Evolutionary conservation across 2,797 vertebrate species (phyloP).

Genomic region (Notolepis coatsorum): DNA sequence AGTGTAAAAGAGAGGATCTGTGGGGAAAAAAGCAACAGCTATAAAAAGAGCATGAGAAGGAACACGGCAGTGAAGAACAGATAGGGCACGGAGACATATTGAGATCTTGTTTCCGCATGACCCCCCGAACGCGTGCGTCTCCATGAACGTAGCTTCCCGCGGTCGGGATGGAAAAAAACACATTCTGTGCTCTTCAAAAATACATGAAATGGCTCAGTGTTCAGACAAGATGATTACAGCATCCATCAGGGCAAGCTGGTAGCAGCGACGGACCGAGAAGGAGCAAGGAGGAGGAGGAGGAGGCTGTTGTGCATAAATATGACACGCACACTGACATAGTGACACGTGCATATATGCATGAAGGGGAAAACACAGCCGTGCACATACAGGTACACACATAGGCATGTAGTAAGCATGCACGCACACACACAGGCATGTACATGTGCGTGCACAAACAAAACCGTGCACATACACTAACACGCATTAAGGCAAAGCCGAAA

Average conservation of each 20-base stretch:
- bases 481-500: neutral
- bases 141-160: neutral
- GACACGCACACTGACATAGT: neutral
- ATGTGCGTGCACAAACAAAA: neutral
- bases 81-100: neutral
- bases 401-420: neutral
- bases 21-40: neutral
- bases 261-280: neutral
- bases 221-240: slow-evolving; percentile 37
- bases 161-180: slow-evolving; percentile 10
- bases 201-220: slow-evolving; percentile 30
- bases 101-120: neutral
- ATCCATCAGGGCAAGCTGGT: slow-evolving; percentile 11
- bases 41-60: neutral
- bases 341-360: neutral
- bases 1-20: neutral
- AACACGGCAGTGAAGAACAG: neutral
- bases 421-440: neutral
- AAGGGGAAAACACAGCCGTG: neutral
- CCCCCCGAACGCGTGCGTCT: neutral
- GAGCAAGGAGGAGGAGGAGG: neutral
- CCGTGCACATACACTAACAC: neutral
- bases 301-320: neutral
- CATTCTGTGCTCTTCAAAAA: slow-evolving; percentile 22
- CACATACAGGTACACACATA: neutral